Percentiles rank a stretch among this genome's conserved stretches.
phyloP scores from a whole-genome alignment of 2,797 vertebrate species.

The Bucorvus abyssinicus region DNA sequence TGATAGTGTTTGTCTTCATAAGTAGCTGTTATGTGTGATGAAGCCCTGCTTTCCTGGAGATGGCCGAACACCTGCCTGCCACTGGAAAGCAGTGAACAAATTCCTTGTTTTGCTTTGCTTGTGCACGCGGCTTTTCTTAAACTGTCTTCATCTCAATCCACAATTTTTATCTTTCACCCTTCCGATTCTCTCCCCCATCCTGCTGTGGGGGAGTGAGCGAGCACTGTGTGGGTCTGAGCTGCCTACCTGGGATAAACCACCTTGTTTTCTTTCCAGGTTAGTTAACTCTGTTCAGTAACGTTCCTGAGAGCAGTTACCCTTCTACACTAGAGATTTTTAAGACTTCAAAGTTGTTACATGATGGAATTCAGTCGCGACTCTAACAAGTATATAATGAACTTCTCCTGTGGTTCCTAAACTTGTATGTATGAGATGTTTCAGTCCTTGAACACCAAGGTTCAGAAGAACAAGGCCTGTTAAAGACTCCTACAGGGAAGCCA shows the following conservation, averaged over 20 bases:
- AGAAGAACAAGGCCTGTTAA: neutral
- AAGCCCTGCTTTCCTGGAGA: neutral
- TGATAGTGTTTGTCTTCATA: neutral
- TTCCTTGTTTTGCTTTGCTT: neutral
- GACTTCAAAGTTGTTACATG: neutral
- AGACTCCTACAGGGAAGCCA: neutral
- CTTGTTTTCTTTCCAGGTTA: neutral
- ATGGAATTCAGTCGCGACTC: neutral
- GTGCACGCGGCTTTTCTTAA: accelerated
- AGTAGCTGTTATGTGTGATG: accelerated
- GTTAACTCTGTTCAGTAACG: neutral
- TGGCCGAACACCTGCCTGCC: neutral
- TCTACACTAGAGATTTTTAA: too few species aligned
- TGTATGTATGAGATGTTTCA: neutral
- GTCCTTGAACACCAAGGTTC: neutral
- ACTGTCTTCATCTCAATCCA: neutral
- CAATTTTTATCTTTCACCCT: neutral
- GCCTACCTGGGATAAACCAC: neutral
- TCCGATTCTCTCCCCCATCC: neutral
- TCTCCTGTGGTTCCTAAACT: neutral
- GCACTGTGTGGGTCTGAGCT: neutral
- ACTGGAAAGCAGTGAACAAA: accelerated
- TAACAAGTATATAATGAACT: neutral
- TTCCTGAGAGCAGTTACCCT: neutral
- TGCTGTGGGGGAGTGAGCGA: accelerated